Conservation (phyloP, 1,140 invertebrate species). For the Solen grandis region DNA sequence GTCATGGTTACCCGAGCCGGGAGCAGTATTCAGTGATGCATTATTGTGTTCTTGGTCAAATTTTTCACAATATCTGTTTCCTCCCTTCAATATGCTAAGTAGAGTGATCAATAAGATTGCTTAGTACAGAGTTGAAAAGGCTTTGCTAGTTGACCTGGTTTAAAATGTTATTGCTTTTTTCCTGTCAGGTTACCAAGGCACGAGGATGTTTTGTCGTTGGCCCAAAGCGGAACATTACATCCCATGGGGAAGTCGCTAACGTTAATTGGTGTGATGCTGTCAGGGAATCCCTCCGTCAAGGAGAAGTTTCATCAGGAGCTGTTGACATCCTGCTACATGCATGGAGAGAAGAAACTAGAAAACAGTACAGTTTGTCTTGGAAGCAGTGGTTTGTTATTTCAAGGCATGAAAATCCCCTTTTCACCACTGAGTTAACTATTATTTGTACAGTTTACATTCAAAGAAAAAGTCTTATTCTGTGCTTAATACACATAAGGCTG, state of each 20-base stretch:
- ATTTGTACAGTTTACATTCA: not conserved
- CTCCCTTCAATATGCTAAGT: conserved; percentile 10
- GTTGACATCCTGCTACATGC: not conserved
- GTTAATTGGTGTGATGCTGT: conserved; percentile 13
- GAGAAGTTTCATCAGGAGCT: not conserved
- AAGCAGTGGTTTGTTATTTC: not conserved
- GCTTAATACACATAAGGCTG: conserved; percentile 1
- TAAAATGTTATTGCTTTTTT: not conserved
- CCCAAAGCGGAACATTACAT: not conserved
- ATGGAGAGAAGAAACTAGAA: not conserved
- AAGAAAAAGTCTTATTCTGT: conserved; percentile 2
- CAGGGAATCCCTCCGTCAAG: conserved; percentile 5
- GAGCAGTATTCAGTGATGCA: not conserved
- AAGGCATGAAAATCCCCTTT: too few species aligned
- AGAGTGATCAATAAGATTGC: conserved; percentile 6
- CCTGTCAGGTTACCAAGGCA: conserved; percentile 25
- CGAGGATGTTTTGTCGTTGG: not conserved
- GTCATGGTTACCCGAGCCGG: conserved; percentile 20
- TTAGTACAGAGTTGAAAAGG: not conserved
- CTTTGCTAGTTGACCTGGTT: not conserved
- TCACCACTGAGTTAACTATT: not conserved
- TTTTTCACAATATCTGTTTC: conserved; percentile 18
- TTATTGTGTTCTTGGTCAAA: not conserved
- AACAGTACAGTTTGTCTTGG: not conserved
- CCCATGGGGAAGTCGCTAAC: conserved; percentile 3